Evolutionary conservation across 2,797 vertebrate species (phyloP).

Genomic region (Hoplostethus mediterraneus): DNA sequence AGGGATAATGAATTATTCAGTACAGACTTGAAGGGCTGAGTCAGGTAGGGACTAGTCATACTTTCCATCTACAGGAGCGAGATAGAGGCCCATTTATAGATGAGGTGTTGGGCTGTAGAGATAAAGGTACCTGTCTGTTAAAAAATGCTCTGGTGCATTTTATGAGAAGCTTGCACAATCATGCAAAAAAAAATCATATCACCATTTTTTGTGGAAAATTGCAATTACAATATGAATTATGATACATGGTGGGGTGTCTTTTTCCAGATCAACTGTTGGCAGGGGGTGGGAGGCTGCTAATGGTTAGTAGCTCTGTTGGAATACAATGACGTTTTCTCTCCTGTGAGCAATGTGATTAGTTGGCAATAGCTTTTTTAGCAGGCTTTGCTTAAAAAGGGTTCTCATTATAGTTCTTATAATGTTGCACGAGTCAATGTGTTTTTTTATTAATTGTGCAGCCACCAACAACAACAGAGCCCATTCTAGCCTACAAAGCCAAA

Average conservation of each 20-base stretch:
- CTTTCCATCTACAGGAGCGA: slow-evolving; percentile 4
- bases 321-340: background rate
- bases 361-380: background rate
- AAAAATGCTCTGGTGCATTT: background rate
- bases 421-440: too few relatives aligned
- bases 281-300: background rate
- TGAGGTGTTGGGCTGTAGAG: background rate
- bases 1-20: slow-evolving; percentile 44
- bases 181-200: too few relatives aligned
- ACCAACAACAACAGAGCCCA: background rate
- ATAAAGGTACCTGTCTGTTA: background rate
- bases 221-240: background rate
- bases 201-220: background rate
- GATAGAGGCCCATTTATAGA: slow-evolving; percentile 6
- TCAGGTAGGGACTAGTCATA: slow-evolving; percentile 26
- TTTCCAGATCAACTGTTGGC: background rate
- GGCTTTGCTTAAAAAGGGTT: background rate
- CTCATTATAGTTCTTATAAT: too few relatives aligned
- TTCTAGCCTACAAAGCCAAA: background rate
- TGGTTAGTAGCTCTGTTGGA: background rate
- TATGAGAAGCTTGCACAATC: background rate
- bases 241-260: background rate
- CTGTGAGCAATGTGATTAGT: background rate
- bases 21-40: slow-evolving; percentile 31
- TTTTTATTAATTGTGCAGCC: background rate